A percentile compares a stretch with the other conserved stretches of the same genome.
Evolutionary conservation across 2,888 invertebrate species (phyloP).

Genomic region (Antheraea yamamai): DNA sequence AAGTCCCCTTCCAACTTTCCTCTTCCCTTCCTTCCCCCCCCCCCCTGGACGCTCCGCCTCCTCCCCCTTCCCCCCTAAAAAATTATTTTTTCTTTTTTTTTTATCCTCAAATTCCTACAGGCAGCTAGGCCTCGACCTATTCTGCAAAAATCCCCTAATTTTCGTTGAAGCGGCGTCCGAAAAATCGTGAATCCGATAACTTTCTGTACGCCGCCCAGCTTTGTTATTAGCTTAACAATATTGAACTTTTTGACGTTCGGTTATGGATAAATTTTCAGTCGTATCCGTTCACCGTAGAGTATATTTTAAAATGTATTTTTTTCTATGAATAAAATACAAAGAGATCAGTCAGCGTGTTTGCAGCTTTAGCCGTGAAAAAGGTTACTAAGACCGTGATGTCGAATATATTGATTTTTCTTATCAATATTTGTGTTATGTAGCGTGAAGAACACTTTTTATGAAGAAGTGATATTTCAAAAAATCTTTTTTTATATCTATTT

Average conservation of each 20-base stretch:
- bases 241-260: constrained; percentile 45
- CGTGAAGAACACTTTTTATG: constrained; percentile 27
- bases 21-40: too few species aligned
- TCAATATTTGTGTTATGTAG: constrained; percentile 63
- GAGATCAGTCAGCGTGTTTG: constrained; percentile 58
- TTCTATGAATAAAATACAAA: constrained; percentile 47
- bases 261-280: constrained; percentile 23
- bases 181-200: constrained; percentile 71
- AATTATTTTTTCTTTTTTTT: too few species aligned
- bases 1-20: too few species aligned
- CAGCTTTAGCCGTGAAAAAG: constrained; percentile 59
- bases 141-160: constrained; percentile 60
- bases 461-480: constrained; percentile 2
- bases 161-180: constrained; percentile 53
- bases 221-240: constrained; percentile 58
- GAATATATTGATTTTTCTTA: constrained; percentile 66
- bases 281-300: constrained; percentile 19
- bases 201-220: constrained; percentile 51
- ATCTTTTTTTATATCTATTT: background rate
- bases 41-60: too few species aligned
- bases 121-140: constrained; percentile 48
- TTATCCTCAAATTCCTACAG: too few species aligned
- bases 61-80: too few species aligned
- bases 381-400: constrained; percentile 55
- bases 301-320: constrained; percentile 25